Evolutionary conservation across 1,140 invertebrate genomes (phyloP), one percentile per base, ranked within the genome.

Genomic region (Glomeris maerens): DNA sequence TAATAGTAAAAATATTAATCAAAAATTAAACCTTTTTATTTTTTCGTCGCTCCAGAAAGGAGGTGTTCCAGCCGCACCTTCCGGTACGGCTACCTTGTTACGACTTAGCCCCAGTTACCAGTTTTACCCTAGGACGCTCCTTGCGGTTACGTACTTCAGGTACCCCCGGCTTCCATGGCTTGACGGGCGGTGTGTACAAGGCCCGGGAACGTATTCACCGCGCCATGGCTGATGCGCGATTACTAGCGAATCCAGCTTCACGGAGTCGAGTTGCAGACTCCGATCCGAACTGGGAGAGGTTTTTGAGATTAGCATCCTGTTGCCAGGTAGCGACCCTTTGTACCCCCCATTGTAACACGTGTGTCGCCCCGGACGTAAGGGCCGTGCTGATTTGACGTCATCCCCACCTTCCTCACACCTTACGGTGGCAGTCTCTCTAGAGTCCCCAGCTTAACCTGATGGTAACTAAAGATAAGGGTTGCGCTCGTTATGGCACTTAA

Each of bases 311-410:
- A 17, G 65, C 66, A 62, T 39, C 1, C 5, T 52, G 27, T 70
- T 55, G 49, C 67, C 27, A 44, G 2, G 14, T 71, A 26, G 69
- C 65, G 52, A 39, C 67, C 57, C 62, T 58, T 54, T 72, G 68
- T 71, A 57, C 20, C 23, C 3, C 21, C 63, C 67, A 70, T 70
- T 71, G 69, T 71, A 69, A 60, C 65, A 72, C 65, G 70, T 70
- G 66, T 71, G 66, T 67, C 66, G 69, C 69, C 70, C 68, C 49
- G 26, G 7, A 2, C 62, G 59, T 72, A 70, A 71, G 62, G 70
- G 67, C 57, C 70, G 68, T 72, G 66, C 67, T 59, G 70, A 72
- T 60, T 72, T 72, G 69, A 69, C 70, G 52, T 72, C 68, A 59
- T 70, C 69, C 68, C 60, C 61, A 60, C 62, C 63, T 69, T 68